phyloP scores from a whole-genome alignment of 2,888 invertebrate genomes.

The Drosophila neotestacea region DNA sequence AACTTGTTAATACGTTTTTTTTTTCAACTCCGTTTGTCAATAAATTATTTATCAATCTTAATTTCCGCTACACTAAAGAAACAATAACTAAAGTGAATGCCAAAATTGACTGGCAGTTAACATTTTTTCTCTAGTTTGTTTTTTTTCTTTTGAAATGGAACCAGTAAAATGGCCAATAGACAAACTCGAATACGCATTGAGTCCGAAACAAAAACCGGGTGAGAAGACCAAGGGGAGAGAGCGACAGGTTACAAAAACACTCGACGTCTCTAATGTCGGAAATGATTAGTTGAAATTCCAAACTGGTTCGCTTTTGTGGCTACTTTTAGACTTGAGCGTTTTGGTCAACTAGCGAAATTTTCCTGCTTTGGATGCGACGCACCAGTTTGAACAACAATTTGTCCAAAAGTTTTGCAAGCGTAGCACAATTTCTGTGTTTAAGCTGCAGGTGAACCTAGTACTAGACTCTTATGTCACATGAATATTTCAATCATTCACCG shows the following conservation, averaged over 20 bases:
- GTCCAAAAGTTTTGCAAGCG: slow-evolving; percentile 26
- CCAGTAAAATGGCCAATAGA: slow-evolving; percentile 15
- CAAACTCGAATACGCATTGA: slow-evolving; percentile 13
- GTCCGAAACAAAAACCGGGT: slow-evolving; percentile 14
- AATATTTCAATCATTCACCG: slow-evolving; percentile 9
- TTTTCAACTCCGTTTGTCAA: slow-evolving; percentile 45
- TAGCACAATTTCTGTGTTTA: slow-evolving; percentile 13
- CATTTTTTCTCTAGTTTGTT: not conserved
- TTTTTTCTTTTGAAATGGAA: slow-evolving; percentile 34
- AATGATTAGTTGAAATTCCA: slow-evolving; percentile 58
- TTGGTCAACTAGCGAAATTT: slow-evolving; percentile 47
- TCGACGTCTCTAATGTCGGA: slow-evolving; percentile 43
- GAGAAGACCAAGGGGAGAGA: slow-evolving; percentile 19
- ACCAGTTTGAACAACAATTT: slow-evolving; percentile 36
- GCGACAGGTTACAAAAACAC: slow-evolving; percentile 39
- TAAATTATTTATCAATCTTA: slow-evolving; percentile 67
- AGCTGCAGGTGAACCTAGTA: slow-evolving; percentile 3
- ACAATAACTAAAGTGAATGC: slow-evolving; percentile 51
- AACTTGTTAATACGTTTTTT: slow-evolving; percentile 4
- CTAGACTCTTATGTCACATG: slow-evolving; percentile 31
- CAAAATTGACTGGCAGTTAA: slow-evolving; percentile 34
- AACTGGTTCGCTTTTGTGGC: slow-evolving; percentile 60
- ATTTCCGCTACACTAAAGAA: slow-evolving; percentile 57
- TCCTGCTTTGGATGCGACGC: slow-evolving; percentile 48
- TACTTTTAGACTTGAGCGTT: slow-evolving; percentile 21